Base-by-base conservation (phyloP, 1,140 invertebrate species). In the Anastatus disparis region DNA sequence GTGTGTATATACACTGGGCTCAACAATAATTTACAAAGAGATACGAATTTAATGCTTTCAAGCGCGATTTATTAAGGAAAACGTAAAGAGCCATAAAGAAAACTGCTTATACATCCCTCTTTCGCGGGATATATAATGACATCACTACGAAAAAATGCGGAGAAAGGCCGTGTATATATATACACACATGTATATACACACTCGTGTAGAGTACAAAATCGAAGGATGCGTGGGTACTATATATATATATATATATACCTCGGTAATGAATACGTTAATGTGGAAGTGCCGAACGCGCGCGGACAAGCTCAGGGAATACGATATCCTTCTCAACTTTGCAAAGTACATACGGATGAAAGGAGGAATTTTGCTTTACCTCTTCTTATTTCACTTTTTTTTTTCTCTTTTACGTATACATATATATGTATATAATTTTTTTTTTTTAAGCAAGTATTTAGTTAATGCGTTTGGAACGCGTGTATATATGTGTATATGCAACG, bases 191-290 rank as follows among this genome's bases (percentile, higher is more conserved):
- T n/a, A n/a, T n/a, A n/a, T n/a, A n/a, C n/a, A n/a, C n/a, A n/a
- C n/a, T n/a, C n/a, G n/a, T n/a, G n/a, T n/a, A n/a, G n/a, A 22
- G n/a, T 35, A 29, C 29, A 3, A 9, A 27, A 9, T 22, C 2
- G 24, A 55, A 17, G n/a, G 10, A 2, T n/a, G 7, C 27, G 31
- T 13, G 20, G 29, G 10, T n/a, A 40, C 7, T 13, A 17, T 8
- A 7, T 20, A n/a, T n/a, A n/a, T 20, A 24, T 62, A 68, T 72
- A 38, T 50, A 17, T 27, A 2, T 24, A 52, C 27, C 13, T 3
- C 22, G 26, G 53, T 67, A 58, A 68, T 68, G 65, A 68, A 68
- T 38, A 68, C 55, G 22, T 68, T 68, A 59, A 59, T 68, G 53
- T 53, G 64, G n/a, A 55, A 46, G 38, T 66, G 52, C 38, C 64